Evolutionary conservation across 2,888 invertebrate species (phyloP).

Genomic region (Plagiodera versicolora): DNA sequence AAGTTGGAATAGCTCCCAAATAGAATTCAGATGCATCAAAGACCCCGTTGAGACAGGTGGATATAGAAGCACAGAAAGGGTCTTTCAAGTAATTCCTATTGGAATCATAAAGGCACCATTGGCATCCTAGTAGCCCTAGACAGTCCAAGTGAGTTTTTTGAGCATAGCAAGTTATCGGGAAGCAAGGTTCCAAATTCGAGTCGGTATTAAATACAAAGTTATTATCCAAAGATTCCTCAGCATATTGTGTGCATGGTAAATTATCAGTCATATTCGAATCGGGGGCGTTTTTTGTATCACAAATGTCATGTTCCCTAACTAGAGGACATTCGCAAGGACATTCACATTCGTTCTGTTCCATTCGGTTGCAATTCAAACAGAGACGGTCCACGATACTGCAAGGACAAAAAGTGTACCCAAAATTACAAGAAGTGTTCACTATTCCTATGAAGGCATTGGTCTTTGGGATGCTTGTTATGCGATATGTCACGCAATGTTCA

Average conservation of each 20-base stretch:
- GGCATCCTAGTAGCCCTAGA: conserved; percentile 77
- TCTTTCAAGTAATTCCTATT: conserved; percentile 71
- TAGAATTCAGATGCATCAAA: conserved; percentile 82
- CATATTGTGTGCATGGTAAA: conserved; percentile 45
- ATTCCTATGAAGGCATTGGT: conserved; percentile 90
- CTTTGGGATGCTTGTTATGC: conserved; percentile 75
- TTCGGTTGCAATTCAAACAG: conserved; percentile 89
- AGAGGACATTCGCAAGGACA: conserved; percentile 89
- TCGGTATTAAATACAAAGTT: conserved; percentile 35
- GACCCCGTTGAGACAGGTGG: conserved; percentile 84
- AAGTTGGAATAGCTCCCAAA: conserved; percentile 64
- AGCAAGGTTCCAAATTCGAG: conserved; percentile 61
- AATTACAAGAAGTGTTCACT: conserved; percentile 84
- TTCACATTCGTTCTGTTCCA: conserved; percentile 94
- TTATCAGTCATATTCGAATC: conserved; percentile 43
- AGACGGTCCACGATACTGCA: conserved; percentile 87
- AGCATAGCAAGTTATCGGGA: conserved; percentile 69
- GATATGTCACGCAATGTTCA: conserved; percentile 86
- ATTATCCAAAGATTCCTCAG: conserved; percentile 35
- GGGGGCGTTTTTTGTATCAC: conserved; percentile 34
- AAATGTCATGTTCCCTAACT: conserved; percentile 45
- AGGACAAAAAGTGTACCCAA: conserved; percentile 83
- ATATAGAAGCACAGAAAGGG: conserved; percentile 80
- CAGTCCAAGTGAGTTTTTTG: conserved; percentile 67
- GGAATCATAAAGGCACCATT: conserved; percentile 85